Conservation (phyloP, 1,140 invertebrate species). For the Metaphire vulgaris region DNA sequence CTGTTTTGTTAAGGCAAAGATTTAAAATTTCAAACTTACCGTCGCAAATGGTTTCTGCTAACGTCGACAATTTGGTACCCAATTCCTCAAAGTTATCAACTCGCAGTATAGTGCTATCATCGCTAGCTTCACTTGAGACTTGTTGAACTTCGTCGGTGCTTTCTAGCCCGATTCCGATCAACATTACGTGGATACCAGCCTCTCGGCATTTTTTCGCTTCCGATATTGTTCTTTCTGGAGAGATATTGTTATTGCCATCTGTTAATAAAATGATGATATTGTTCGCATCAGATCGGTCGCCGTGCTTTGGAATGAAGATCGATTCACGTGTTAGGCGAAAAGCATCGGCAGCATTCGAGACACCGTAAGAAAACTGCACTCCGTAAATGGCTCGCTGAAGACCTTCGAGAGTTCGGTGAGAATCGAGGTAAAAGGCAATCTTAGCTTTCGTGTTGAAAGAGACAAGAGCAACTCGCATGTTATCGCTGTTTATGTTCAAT, state of each 20-base stretch:
- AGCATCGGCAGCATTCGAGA: constrained; percentile 24
- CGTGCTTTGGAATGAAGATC: constrained; percentile 19
- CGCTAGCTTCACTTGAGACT: not conserved
- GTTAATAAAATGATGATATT: constrained; percentile 30
- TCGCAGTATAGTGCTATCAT: not conserved
- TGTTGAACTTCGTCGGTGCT: not conserved
- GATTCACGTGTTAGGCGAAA: constrained; percentile 7
- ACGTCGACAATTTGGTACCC: not conserved
- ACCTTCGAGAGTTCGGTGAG: not conserved
- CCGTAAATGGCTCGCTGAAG: not conserved
- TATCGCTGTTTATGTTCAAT: constrained; percentile 9
- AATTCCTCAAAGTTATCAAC: not conserved
- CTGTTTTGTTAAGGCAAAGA: too few relatives aligned
- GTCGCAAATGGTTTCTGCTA: not conserved
- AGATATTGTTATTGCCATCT: constrained; percentile 25
- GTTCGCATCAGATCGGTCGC: constrained; percentile 27
- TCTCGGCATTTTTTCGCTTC: constrained; percentile 11
- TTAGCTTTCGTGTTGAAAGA: constrained; percentile 19
- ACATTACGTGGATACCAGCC: not conserved
- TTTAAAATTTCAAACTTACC: not conserved
- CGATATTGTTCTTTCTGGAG: constrained; percentile 10
- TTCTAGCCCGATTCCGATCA: not conserved
- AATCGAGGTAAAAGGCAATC: not conserved
- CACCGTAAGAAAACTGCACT: not conserved
- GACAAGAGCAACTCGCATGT: constrained; percentile 12